Evolutionary conservation across 1,140 invertebrate genomes (phyloP), one percentile per base, ranked within the genome.

Genomic region (Brachionus paranguensis): DNA sequence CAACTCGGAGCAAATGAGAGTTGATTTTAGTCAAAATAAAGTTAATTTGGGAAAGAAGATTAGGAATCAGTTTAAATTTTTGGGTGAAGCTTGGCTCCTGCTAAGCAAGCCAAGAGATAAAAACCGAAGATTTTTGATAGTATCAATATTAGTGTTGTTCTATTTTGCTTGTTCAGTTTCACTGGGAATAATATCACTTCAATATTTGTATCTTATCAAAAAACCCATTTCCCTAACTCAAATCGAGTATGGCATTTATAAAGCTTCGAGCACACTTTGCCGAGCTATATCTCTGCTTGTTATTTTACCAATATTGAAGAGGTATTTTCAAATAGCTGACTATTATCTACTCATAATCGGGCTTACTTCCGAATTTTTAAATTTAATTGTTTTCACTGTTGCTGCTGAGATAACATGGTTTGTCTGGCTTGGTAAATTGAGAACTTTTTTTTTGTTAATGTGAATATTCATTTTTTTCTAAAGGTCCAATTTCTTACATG

Each of bases 211-310:
- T 47, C 24, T 81, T 3, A 47, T 81, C 11, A 81, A 81, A 45
- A 81, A 81, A 27, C 78, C 78, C 0, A 81, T 81, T n/a, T 81
- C 78, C 2, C 24, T 81, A 3, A 64, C 78, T 81, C 78, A 81
- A 68, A 47, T 81, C 24, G 37, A 81, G 10, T 81, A 81, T 47
- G 78, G 78, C 14, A 27, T 64, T 24, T 81, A 64, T 27, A 81
- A 64, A 45, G 78, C 78, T 20, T 14, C 60, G 8, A 81, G 43
- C 29, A 81, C 78, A 24, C 17, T 41, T 27, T 81, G 78, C 45
- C 37, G 64, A 81, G 78, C 78, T 24, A 29, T 81, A 20, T 60
- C 78, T 1, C 41, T 81, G 2, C 33, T 81, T 4, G 20, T 81
- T 14, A 81, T 81, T 27, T 41, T 81, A 45, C 78, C 78, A 12